phyloP scores from a whole-genome alignment of 2,113 vertebrate genomes.

The Cavia aperea region DNA sequence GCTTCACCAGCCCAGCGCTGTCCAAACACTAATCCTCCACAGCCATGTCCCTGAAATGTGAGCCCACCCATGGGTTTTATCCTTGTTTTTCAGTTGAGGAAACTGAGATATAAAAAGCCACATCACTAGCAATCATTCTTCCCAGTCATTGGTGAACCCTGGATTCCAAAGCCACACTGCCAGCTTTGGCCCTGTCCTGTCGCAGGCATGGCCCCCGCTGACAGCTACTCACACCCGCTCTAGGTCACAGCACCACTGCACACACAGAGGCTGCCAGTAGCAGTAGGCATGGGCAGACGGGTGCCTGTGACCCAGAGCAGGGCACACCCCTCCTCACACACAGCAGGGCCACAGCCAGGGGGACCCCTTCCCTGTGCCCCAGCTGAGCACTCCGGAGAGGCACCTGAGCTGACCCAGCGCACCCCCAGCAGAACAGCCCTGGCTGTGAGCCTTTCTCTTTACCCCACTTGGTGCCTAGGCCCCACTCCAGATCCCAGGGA shows the following conservation, averaged over 20 bases:
- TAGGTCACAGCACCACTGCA: not conserved
- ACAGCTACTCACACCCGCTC: not conserved
- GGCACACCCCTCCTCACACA: not conserved
- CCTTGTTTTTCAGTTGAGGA: not conserved
- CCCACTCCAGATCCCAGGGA: conserved; percentile 35
- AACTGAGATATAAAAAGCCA: not conserved
- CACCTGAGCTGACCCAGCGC: not conserved
- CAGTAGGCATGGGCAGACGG: not conserved
- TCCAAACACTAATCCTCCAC: not conserved
- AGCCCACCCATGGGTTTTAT: not conserved
- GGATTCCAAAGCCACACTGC: not conserved
- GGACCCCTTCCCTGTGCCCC: not conserved
- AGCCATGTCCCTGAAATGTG: not conserved
- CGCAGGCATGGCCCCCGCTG: not conserved
- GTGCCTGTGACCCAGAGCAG: not conserved
- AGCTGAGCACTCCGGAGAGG: not conserved
- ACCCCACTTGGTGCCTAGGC: not conserved
- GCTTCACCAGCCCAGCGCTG: not conserved
- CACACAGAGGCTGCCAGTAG: not conserved
- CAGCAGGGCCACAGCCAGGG: not conserved
- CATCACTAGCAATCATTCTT: not conserved
- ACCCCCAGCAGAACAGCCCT: not conserved
- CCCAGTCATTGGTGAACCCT: not conserved
- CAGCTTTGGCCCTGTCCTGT: not conserved
- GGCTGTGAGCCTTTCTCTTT: not conserved